Conservation (phyloP, 2,888 invertebrate species). For the Macropis europaea region DNA sequence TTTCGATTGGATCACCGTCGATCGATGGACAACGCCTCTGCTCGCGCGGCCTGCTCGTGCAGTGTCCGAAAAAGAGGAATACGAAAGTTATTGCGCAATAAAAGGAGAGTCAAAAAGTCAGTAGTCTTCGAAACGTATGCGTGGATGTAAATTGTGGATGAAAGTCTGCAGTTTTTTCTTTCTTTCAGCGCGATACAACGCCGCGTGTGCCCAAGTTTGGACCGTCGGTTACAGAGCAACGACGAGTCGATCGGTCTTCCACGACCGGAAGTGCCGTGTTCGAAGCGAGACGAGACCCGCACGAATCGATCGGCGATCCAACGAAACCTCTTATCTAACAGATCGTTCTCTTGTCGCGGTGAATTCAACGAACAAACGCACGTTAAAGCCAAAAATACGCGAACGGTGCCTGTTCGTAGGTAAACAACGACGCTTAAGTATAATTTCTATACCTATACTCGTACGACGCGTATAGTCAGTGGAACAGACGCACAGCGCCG, state of each 20-base stretch:
- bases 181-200: no score
- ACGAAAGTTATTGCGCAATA: no score
- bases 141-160: no score
- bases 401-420: constrained; percentile 30
- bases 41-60: no score
- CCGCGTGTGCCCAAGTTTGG: no score
- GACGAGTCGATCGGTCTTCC: background rate
- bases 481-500: no score
- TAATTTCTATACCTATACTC: constrained; percentile 44
- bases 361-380: constrained; percentile 39
- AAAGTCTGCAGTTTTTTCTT: no score
- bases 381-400: constrained; percentile 20
- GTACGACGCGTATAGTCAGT: constrained; percentile 24
- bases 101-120: no score
- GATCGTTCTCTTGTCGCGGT: constrained; percentile 42
- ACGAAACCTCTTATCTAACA: constrained; percentile 51
- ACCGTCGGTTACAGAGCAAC: no score
- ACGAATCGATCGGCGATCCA: constrained; percentile 13
- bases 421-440: constrained; percentile 45
- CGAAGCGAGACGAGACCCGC: background rate
- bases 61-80: no score
- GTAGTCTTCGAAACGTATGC: no score
- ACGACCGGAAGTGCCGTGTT: background rate
- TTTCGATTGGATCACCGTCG: constrained; percentile 27
- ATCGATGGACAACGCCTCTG: no score